phyloP scores from a whole-genome alignment of 2,113 vertebrate genomes.

The Notiomystis cincta region DNA sequence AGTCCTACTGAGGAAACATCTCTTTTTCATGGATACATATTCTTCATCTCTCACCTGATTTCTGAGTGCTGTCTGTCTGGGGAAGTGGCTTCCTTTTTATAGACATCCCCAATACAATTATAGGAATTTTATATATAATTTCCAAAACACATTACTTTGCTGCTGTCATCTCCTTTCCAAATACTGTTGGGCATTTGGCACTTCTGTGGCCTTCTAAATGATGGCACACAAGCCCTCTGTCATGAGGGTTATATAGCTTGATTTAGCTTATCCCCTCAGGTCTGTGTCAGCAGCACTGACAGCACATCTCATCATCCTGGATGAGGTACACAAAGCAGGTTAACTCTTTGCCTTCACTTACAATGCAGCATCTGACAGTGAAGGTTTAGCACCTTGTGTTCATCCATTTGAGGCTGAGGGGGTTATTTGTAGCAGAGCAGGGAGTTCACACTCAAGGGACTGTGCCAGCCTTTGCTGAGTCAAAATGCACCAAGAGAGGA shows the following conservation, averaged over 20 bases:
- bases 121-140: background rate
- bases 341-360: conserved; percentile 9
- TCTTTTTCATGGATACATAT: background rate
- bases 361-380: background rate
- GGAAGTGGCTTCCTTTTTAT: background rate
- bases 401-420: background rate
- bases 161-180: background rate
- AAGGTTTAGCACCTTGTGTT: background rate
- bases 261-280: background rate
- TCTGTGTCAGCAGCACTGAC: background rate
- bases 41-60: background rate
- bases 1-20: background rate
- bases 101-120: background rate
- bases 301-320: background rate
- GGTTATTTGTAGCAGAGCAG: background rate
- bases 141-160: background rate
- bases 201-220: background rate
- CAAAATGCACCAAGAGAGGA: background rate
- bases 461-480: background rate
- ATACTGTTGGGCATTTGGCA: background rate
- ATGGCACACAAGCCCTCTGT: background rate
- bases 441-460: background rate
- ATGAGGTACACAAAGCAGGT: background rate
- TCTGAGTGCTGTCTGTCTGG: background rate
- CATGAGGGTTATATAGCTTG: background rate